phyloP scores from a whole-genome alignment of 1,140 invertebrate species.

The Cydia strobilella region DNA sequence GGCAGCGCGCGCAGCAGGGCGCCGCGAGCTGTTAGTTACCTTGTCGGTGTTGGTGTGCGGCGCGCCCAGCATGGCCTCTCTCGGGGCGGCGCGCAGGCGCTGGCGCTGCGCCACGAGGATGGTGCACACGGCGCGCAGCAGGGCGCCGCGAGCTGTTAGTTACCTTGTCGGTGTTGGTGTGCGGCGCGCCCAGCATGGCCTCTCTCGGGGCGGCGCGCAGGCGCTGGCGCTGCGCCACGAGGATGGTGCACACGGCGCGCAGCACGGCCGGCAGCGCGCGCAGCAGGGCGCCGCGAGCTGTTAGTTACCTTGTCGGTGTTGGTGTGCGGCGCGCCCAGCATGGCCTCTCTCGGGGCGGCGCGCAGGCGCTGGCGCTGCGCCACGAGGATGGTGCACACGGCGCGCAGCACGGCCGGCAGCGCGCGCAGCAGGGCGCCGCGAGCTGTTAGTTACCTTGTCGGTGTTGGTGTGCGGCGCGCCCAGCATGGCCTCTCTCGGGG shows the following conservation, averaged over 20 bases:
- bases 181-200: conserved; percentile 37
- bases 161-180: conserved; percentile 14
- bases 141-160: conserved; percentile 56
- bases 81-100: conserved; percentile 41
- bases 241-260: conserved; percentile 49
- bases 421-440: conserved; percentile 56
- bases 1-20: conserved; percentile 48
- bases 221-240: conserved; percentile 46
- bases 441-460: no score
- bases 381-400: conserved; percentile 50
- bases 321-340: conserved; percentile 34
- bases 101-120: conserved; percentile 49
- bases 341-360: conserved; percentile 39
- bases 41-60: conserved; percentile 14
- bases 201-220: conserved; percentile 40
- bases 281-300: conserved; percentile 56
- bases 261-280: conserved; percentile 41
- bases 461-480: background rate
- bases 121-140: conserved; percentile 48
- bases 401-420: conserved; percentile 41
- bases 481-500: conserved; percentile 42
- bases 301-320: no score
- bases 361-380: conserved; percentile 44
- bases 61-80: conserved; percentile 37
- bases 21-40: conserved; percentile 53